Evolutionary conservation across 1,140 invertebrate genomes (phyloP).

Genomic region (Medauroidea extradentata): DNA sequence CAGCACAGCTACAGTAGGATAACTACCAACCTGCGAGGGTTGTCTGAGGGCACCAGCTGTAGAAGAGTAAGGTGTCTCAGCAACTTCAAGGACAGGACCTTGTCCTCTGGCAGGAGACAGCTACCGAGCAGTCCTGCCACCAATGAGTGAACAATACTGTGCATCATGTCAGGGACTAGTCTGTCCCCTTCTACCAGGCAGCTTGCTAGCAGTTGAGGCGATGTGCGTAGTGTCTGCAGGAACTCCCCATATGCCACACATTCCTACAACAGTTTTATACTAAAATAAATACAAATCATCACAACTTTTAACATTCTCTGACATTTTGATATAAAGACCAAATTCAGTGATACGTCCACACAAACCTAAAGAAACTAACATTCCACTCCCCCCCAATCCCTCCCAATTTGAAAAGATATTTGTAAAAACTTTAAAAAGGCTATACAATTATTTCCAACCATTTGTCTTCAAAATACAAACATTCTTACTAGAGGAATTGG

Average conservation of each 20-base stretch:
- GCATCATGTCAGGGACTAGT: conserved; percentile 54
- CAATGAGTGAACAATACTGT: conserved; percentile 63
- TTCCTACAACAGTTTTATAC: conserved; percentile 65
- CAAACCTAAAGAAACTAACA: too few species aligned
- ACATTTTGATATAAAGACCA: too few species aligned
- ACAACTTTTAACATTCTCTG: too few species aligned
- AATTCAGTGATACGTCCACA: too few species aligned
- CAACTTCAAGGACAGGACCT: conserved; percentile 69
- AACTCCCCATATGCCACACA: conserved; percentile 73
- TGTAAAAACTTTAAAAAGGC: too few species aligned
- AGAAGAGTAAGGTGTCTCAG: conserved; percentile 77
- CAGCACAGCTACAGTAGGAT: conserved; percentile 5
- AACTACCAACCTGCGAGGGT: conserved; percentile 65
- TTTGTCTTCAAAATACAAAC: too few species aligned
- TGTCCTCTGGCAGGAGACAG: conserved; percentile 76
- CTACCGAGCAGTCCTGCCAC: conserved; percentile 80
- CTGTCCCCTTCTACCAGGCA: conserved; percentile 77
- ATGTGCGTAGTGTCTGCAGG: conserved; percentile 68
- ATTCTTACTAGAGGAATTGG: too few species aligned
- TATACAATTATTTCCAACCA: too few species aligned
- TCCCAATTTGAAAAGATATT: too few species aligned
- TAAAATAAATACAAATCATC: too few species aligned
- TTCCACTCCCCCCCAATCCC: too few species aligned
- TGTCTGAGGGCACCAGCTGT: conserved; percentile 73
- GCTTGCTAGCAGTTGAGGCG: conserved; percentile 73